A percentile compares a stretch with the other conserved stretches of the same genome.
Conservation (phyloP, 2,888 invertebrate genomes). For the Parasteatoda lunata region DNA sequence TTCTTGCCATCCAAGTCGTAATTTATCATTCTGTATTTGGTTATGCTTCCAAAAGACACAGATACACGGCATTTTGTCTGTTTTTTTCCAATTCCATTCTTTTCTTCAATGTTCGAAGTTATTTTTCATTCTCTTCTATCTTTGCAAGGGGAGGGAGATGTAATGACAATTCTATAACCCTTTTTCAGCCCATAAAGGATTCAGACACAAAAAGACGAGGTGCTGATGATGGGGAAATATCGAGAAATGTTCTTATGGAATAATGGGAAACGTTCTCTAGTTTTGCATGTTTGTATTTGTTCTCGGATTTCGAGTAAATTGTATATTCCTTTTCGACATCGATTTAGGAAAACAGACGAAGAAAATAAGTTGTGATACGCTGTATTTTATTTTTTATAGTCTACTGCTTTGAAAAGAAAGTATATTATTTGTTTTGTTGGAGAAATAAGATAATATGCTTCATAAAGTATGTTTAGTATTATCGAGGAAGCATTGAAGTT, state of each 20-base stretch:
- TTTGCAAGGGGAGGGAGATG: neutral
- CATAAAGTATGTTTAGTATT: no score
- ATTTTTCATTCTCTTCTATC: slow-evolving; percentile 17
- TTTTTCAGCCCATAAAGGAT: slow-evolving; percentile 37
- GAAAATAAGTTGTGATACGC: neutral
- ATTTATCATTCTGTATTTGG: slow-evolving; percentile 47
- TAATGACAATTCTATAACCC: slow-evolving; percentile 66
- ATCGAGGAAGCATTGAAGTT: no score
- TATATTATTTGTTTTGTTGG: no score
- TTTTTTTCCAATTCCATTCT: slow-evolving; percentile 8
- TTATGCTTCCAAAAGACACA: slow-evolving; percentile 34
- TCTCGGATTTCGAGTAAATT: neutral
- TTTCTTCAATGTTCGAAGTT: slow-evolving; percentile 7
- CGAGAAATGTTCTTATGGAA: slow-evolving; percentile 12
- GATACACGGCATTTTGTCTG: slow-evolving; percentile 53
- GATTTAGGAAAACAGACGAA: slow-evolving; percentile 1
- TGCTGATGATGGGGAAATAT: slow-evolving; percentile 30
- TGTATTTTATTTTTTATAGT: neutral
- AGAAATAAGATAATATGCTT: no score
- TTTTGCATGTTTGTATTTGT: neutral
- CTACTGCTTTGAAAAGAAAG: neutral
- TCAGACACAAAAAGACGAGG: neutral
- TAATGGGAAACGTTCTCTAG: slow-evolving; percentile 13
- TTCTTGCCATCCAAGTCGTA: neutral
- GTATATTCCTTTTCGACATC: neutral